Conservation (phyloP, 2,113 vertebrate species). For the Pollimyrus isidori region DNA sequence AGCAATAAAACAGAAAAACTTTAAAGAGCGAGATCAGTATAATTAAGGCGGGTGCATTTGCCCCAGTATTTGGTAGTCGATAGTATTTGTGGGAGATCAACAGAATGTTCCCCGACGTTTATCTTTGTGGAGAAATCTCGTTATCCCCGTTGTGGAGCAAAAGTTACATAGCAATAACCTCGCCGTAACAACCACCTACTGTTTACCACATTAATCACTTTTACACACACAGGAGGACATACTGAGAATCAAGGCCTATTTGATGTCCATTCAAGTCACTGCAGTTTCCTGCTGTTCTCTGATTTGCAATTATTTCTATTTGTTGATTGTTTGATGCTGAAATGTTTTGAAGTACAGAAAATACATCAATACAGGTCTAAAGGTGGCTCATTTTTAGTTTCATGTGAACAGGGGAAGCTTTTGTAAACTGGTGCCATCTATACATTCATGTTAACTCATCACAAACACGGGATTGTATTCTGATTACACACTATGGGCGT, state of each 20-base stretch:
- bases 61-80: background rate
- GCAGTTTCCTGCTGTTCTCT: background rate
- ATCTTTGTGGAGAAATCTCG: background rate
- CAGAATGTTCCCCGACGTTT: background rate
- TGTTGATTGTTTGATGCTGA: background rate
- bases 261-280: background rate
- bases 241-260: background rate
- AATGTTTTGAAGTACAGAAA: background rate
- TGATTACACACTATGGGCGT: background rate
- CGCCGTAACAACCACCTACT: background rate
- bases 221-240: background rate
- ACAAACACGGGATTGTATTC: background rate
- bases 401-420: background rate
- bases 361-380: background rate
- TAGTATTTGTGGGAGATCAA: background rate
- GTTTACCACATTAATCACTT: background rate
- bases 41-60: background rate
- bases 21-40: background rate
- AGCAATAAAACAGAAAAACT: background rate
- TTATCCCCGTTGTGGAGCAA: background rate
- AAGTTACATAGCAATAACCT: background rate
- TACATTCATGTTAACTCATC: background rate
- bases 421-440: background rate
- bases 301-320: background rate
- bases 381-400: background rate